A percentile compares a stretch with the other conserved stretches of the same genome.
Conservation (phyloP, 2,113 vertebrate genomes). For the Naja naja region DNA sequence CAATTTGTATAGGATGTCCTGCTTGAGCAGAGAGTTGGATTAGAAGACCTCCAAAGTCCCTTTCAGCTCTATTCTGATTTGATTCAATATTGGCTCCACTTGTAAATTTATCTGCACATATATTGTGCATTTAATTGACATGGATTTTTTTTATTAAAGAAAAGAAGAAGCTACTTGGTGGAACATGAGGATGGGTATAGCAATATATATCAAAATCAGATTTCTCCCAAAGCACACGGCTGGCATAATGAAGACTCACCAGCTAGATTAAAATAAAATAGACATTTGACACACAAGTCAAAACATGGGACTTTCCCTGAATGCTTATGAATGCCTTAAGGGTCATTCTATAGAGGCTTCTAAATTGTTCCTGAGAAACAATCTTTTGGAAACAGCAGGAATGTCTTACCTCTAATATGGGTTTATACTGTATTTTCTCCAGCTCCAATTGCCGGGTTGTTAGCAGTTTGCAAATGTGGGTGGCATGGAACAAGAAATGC, state of each 20-base stretch:
- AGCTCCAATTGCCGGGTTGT: neutral
- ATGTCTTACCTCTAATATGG: neutral
- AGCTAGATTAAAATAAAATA: neutral
- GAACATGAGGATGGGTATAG: neutral
- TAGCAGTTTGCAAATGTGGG: neutral
- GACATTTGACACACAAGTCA: neutral
- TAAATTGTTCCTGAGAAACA: neutral
- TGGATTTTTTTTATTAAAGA: neutral
- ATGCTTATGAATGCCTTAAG: constrained; percentile 18
- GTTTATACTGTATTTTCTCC: neutral
- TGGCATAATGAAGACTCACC: constrained; percentile 3
- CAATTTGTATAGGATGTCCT: neutral
- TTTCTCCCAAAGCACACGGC: neutral
- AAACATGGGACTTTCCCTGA: neutral
- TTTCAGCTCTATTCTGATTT: neutral
- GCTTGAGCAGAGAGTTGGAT: neutral
- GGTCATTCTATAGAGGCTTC: neutral
- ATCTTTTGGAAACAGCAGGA: neutral
- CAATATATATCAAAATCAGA: neutral
- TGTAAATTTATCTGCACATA: neutral
- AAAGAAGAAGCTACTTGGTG: neutral
- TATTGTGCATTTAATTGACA: neutral
- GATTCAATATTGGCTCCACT: neutral
- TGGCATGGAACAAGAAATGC: no score
- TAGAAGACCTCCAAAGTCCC: neutral